phyloP scores from a whole-genome alignment of 2,888 invertebrate genomes.

The Brachypterus glaber region DNA sequence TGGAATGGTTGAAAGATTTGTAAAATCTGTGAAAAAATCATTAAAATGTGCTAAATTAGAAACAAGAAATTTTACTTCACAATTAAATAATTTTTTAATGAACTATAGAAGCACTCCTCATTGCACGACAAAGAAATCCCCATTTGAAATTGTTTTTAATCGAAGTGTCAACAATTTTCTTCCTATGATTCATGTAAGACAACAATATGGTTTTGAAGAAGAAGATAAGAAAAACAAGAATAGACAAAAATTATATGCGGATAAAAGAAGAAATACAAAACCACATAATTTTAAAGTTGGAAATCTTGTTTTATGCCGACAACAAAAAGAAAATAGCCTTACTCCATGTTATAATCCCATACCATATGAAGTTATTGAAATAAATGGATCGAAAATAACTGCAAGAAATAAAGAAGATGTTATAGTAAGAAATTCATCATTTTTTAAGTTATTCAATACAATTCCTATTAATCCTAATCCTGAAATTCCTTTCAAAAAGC shows the following conservation, averaged over 20 bases:
- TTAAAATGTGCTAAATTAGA: neutral
- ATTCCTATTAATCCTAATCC: too few species aligned
- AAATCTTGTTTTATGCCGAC: constrained; percentile 10
- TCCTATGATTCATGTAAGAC: too few species aligned
- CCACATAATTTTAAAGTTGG: constrained; percentile 5
- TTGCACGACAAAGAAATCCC: constrained; percentile 2
- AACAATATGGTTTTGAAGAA: constrained; percentile 8
- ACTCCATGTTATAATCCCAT: constrained; percentile 7
- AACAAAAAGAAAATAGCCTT: constrained; percentile 4
- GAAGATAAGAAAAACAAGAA: constrained; percentile 1
- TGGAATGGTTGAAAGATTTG: neutral
- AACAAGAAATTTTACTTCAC: neutral
- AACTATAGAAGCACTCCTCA: constrained; percentile 3
- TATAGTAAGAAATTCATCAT: constrained; percentile 2
- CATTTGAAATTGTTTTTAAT: constrained; percentile 9
- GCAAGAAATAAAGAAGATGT: constrained; percentile 3
- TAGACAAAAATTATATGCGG: neutral
- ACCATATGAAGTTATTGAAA: constrained; percentile 8
- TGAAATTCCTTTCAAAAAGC: too few species aligned
- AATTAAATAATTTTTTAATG: constrained; percentile 3
- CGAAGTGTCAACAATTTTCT: too few species aligned
- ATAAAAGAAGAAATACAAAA: constrained; percentile 2
- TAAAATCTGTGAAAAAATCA: neutral
- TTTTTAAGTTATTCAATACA: too few species aligned
- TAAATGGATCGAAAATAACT: constrained; percentile 4